These are phyloP conservation scores for Eumacrocentrus americanus DNA, from an alignment of 2,888 invertebrate genomes.

Conservation along the genomic window DNA sequence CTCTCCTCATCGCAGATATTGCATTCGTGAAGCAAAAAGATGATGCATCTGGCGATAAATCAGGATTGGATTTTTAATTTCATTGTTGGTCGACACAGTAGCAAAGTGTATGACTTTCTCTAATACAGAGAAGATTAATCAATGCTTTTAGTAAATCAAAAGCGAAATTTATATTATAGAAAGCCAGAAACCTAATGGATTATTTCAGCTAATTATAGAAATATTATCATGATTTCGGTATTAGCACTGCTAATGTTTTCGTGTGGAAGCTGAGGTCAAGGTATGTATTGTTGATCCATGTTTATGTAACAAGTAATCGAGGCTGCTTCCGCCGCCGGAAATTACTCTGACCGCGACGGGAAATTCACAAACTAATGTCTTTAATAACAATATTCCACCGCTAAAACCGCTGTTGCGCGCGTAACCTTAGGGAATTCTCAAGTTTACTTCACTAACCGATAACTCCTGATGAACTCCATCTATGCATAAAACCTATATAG, in stretches of 20 bases:
- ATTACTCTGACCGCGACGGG: slow-evolving; percentile 51
- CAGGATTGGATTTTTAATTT: neutral
- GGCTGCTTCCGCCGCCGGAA: slow-evolving; percentile 50
- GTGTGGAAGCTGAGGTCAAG: neutral
- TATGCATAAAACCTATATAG: too few species aligned
- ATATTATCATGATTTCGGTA: too few species aligned
- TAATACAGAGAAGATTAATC: too few species aligned
- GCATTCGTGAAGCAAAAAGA: too few species aligned
- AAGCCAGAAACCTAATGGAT: too few species aligned
- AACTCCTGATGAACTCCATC: neutral
- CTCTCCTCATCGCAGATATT: neutral
- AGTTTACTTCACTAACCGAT: neutral
- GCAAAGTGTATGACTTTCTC: too few species aligned
- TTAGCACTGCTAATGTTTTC: neutral
- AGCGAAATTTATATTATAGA: too few species aligned
- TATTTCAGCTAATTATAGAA: too few species aligned
- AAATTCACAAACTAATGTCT: slow-evolving; percentile 51
- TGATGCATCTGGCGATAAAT: too few species aligned
- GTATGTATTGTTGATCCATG: slow-evolving; percentile 6
- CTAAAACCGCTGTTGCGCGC: neutral
- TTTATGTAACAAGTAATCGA: slow-evolving; percentile 41
- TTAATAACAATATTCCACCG: slow-evolving; percentile 44
- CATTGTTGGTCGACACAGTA: too few species aligned
- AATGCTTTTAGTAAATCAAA: too few species aligned
- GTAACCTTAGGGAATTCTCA: neutral